Evolutionary conservation across 2,888 invertebrate genomes (phyloP).

Genomic region (Lymantria dispar): DNA sequence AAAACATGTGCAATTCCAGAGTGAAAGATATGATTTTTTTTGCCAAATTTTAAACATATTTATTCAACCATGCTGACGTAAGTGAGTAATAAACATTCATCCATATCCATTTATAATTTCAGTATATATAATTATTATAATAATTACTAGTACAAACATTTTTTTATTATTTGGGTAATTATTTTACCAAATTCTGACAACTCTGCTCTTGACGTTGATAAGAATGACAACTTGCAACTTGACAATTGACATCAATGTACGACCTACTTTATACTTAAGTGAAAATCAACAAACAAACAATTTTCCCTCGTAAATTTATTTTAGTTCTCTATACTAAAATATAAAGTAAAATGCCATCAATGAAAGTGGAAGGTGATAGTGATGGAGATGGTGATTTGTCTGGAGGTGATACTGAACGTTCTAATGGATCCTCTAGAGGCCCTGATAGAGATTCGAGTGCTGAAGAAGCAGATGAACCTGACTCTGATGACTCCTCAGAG

Average conservation of each 20-base stretch:
- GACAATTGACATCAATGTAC: constrained; percentile 24
- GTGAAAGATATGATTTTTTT: too few relatives aligned
- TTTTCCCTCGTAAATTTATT: not conserved
- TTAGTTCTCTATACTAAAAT: not conserved
- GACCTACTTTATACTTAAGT: constrained; percentile 24
- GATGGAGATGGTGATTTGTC: constrained; percentile 86
- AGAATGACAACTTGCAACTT: constrained; percentile 16
- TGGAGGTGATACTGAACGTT: constrained; percentile 86
- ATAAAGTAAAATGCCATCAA: constrained; percentile 82
- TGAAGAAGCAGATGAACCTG: constrained; percentile 90
- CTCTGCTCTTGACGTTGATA: constrained; percentile 17
- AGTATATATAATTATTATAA: too few relatives aligned
- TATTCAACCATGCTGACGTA: too few relatives aligned
- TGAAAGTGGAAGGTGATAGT: constrained; percentile 85
- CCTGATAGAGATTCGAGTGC: constrained; percentile 87
- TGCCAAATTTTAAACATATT: too few relatives aligned
- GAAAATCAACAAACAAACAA: constrained; percentile 30
- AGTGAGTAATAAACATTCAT: too few relatives aligned
- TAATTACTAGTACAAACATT: too few relatives aligned
- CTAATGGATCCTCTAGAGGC: constrained; percentile 85
- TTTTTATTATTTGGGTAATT: constrained; percentile 2
- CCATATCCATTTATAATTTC: too few relatives aligned
- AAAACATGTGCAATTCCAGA: too few relatives aligned
- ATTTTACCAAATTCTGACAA: constrained; percentile 2
- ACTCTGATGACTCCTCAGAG: constrained; percentile 93